Percentiles rank a stretch among this genome's conserved stretches.
phyloP scores from a whole-genome alignment of 1,140 invertebrate genomes.

The Sitobion miscanthi region DNA sequence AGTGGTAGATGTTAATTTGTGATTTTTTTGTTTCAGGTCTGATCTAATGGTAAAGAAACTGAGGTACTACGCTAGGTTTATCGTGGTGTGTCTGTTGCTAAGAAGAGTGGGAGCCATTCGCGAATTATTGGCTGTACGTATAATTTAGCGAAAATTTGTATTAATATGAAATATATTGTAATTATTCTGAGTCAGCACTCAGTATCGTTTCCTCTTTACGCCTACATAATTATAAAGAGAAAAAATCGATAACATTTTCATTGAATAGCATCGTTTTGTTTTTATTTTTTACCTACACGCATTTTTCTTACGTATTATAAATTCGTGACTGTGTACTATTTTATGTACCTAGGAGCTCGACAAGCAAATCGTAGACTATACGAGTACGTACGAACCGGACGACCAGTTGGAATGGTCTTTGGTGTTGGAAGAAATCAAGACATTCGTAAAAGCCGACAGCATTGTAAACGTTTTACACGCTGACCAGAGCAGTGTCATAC shows the following conservation, averaged over 20 bases:
- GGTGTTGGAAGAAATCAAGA: constrained; percentile 92
- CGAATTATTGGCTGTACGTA: constrained; percentile 79
- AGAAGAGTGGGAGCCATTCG: constrained; percentile 94
- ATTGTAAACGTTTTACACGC: constrained; percentile 86
- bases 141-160: not conserved
- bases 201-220: not conserved
- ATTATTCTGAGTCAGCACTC: not conserved
- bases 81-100: constrained; percentile 92
- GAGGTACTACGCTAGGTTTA: constrained; percentile 94
- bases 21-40: constrained; percentile 67
- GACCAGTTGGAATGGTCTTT: constrained; percentile 96
- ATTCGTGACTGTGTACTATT: not conserved
- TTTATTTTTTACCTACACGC: not conserved
- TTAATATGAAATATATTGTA: not conserved
- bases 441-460: constrained; percentile 92
- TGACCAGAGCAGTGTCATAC: constrained; percentile 80
- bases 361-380: constrained; percentile 92
- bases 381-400: constrained; percentile 92
- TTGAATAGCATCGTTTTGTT: not conserved
- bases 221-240: not conserved
- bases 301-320: not conserved
- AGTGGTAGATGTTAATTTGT: not conserved
- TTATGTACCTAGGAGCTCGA: constrained; percentile 75
- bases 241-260: constrained; percentile 7
- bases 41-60: constrained; percentile 98